A percentile compares a stretch with the other conserved stretches of the same genome.
Evolutionary conservation across 30 jellyfish, hydroid and myxozoan genomes (phyloP).

Genomic region (Clytia hemisphaerica): DNA sequence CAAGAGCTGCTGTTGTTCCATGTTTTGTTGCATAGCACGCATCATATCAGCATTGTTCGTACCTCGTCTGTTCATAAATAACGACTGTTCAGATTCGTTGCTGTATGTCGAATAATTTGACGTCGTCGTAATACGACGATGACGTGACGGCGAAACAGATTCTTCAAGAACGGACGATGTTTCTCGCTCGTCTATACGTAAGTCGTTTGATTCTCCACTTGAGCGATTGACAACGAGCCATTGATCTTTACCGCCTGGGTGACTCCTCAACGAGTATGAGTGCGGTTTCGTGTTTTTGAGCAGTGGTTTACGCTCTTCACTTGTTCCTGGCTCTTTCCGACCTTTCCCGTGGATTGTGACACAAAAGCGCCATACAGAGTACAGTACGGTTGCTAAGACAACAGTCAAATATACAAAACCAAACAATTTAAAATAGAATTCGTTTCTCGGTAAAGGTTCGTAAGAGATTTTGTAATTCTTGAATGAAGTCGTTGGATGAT

Average conservation of each 20-base stretch:
- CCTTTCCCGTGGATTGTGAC: neutral
- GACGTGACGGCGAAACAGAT: too few species aligned
- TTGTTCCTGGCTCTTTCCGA: neutral
- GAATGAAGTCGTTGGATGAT: constrained; percentile 27
- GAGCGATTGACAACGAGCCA: constrained; percentile 49
- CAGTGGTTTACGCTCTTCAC: neutral
- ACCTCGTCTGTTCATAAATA: constrained; percentile 7
- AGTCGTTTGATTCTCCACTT: too few species aligned
- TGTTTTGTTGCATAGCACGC: constrained; percentile 21
- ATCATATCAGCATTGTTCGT: constrained; percentile 21
- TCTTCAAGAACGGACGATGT: too few species aligned
- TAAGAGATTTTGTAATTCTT: constrained; percentile 22
- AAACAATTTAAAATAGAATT: constrained; percentile 45
- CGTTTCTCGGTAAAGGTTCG: constrained; percentile 37
- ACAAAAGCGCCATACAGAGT: constrained; percentile 44
- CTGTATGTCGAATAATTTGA: too few species aligned
- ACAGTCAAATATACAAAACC: constrained; percentile 45
- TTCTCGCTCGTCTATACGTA: too few species aligned
- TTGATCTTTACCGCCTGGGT: constrained; percentile 24
- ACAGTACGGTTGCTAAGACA: constrained; percentile 35
- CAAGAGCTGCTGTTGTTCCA: constrained; percentile 48
- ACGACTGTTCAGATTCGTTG: neutral
- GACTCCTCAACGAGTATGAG: constrained; percentile 7
- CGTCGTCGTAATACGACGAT: too few species aligned
- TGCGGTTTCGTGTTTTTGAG: too few species aligned